Evolutionary conservation across 2,113 vertebrate species (phyloP).

Genomic region (Perccottus glenii): DNA sequence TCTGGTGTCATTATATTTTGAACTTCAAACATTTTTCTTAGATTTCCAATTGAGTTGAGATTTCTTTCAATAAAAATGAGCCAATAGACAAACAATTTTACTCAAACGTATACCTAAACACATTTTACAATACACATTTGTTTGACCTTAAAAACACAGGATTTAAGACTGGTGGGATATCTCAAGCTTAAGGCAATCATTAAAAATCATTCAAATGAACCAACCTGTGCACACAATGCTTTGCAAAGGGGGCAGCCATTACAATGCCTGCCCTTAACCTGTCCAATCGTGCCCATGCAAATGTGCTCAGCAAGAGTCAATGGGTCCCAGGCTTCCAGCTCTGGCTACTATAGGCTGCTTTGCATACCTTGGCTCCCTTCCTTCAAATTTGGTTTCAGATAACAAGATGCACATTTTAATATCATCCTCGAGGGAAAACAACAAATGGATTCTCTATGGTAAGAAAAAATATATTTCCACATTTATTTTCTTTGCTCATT

Average conservation of each 20-base stretch:
- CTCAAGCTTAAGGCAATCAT: slow-evolving; percentile 52
- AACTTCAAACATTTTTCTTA: too few species aligned
- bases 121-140: slow-evolving; percentile 31
- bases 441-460: background rate
- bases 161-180: slow-evolving; percentile 51
- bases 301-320: slow-evolving; percentile 62
- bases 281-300: slow-evolving; percentile 76
- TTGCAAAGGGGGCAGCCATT: slow-evolving; percentile 67
- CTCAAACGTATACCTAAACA: slow-evolving; percentile 2
- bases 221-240: slow-evolving; percentile 73
- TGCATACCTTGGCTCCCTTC: slow-evolving; percentile 68
- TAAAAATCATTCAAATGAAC: slow-evolving; percentile 76
- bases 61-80: too few species aligned
- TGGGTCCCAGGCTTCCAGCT: slow-evolving; percentile 58
- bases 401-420: slow-evolving; percentile 65
- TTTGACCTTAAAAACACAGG: slow-evolving; percentile 19
- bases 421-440: slow-evolving; percentile 63
- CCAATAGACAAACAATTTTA: background rate
- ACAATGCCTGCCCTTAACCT: slow-evolving; percentile 69
- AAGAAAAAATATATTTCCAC: background rate
- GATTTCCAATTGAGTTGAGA: too few species aligned
- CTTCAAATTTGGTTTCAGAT: slow-evolving; percentile 73
- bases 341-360: slow-evolving; percentile 50
- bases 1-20: too few species aligned
- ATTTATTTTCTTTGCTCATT: background rate